Evolutionary conservation across 2,888 invertebrate species (phyloP), one percentile per base, ranked within the genome.

Genomic region (Tachina grossa): DNA sequence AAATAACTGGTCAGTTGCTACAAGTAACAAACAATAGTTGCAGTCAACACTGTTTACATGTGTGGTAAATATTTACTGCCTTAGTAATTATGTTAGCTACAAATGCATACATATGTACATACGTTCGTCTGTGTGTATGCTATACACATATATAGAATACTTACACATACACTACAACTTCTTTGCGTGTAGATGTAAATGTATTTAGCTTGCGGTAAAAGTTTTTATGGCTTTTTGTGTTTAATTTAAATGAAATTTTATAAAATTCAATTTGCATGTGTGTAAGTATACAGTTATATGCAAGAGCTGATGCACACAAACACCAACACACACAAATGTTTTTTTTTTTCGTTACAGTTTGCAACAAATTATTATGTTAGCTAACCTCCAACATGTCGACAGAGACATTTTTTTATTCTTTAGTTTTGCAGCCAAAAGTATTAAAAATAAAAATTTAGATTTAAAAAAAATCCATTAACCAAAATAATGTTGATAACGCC

Each of bases 371-470:
- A 84, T 82, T 76, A 85, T 85, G 83, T 87, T 85, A 76, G 57
- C 72, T 81, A 84, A 81, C 87, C 85, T 76, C 84, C 84, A 87
- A 87, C 85, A 84, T 85, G 85, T 79, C 84, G 72, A 81, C 69
- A 78, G 19, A 19, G n/a, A 57, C n/a, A 72, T 76, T 66, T 71
- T 75, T 68, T 45, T 31, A 31, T 31, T 31, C 6, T 6, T 31
- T 31, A 31, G 31, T 31, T 31, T 61, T n/a, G 3, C 41, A 16
- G 43, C 31, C 31, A 61, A 59, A 61, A 10, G 13, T 55, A 55
- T 22, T 22, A n/a, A 19, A 55, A 14, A 51, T 16, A 16, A n/a
- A 49, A 31, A 31, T 31, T n/a, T 49, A 22, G 16, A 3, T 9
- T 16, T n/a, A n/a, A 41, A 4, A 41, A 41, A n/a, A 11, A 1